Base-by-base conservation (phyloP, 1,140 invertebrate genomes). In the Danaus plexippus region DNA sequence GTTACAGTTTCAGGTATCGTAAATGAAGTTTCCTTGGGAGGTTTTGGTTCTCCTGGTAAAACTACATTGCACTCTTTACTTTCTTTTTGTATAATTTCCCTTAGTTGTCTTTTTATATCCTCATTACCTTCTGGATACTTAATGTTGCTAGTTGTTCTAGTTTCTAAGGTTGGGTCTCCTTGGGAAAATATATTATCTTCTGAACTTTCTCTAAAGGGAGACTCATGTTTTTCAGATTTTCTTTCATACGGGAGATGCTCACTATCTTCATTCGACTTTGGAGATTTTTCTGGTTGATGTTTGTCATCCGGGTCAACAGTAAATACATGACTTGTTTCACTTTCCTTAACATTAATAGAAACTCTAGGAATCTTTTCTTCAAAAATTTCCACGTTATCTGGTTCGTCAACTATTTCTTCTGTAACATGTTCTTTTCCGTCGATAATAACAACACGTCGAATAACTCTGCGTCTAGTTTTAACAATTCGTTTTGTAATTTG, bases 361-460 rank as follows among this genome's bases (percentile, higher is more conserved):
- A 94, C 91, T 63, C 92, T 89, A 47, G 93, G 91, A 22, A 88
- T 83, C 66, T 92, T 89, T 80, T 94, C 91, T 76, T 94, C 92
- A 43, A 90, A 90, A 5, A 94, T 88, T 85, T 95, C 93, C 32
- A 95, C 83, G 80, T 94, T 92, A 71, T 95, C 92, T 13, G 94
- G 92, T 85, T 96, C 93, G 80, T 96, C 92, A 57, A 95, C 87
- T 4, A 95, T 86, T 85, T 96, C 94, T 83, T 96, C 94, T 9
- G 91, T 92, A 0, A 94, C 90, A 66, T 92, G 91, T 80, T 95
- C 94, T 85, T 94, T 93, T 0, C 94, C 94, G 77, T 96, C 92
- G 54, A 95, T 91, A 9, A 95, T 92, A 0, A 92, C 91, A 5
- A 94, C 89, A 67, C 91, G 91, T 51, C 93, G 88, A 44, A 94